Base-by-base conservation (phyloP, 2,113 vertebrate genomes). In the Prionailurus bengalensis region DNA sequence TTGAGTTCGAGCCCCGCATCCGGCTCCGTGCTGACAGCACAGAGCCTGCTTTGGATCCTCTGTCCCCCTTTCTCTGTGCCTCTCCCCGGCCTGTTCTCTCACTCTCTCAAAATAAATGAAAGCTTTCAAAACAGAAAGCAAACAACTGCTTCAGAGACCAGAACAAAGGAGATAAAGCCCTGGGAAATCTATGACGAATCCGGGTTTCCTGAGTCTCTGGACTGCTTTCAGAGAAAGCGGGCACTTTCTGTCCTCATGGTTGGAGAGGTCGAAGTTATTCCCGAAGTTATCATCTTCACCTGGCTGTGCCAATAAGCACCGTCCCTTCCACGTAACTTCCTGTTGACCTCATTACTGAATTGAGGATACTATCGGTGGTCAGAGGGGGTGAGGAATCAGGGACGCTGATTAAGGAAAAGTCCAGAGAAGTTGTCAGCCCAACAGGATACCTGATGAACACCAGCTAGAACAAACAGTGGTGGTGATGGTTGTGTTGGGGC, bases 201-300 rank as follows among this genome's bases (percentile, higher is more conserved):
- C 29, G 27, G 12, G 19, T 53, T 80, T 33, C 71, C 27, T 29
- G 45, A n/a, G 39, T 84, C 16, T 82, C 42, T 39, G 11, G 21
- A n/a, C 63, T 66, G 16, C 58, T 53, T 91, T 61, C 10, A 31
- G 87, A 19, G 11, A 63, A 4, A 66, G 36, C 27, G 31, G 1
- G 36, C 27, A n/a, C 21, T 25, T 42, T 80, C 58, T 53, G 55
- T 87, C 39, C 55, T 82, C 13, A 11, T 8, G 51, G 36, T 10
- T 21, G 36, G 63, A 8, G 33, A 66, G 27, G 39, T 0, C 14
- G 2, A 11, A 4, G 0, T 21, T 5, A 0, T 53, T 17, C 23
- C n/a, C 7, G 7, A 45, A 45, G 45, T 45, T 45, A 8, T 7
- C 58, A 7, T 1, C 2, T 42, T 66, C 45, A 14, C 11, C 71